Evolutionary conservation across 2,797 vertebrate species (phyloP).

Genomic region (Pantherophis alleghaniensis): DNA sequence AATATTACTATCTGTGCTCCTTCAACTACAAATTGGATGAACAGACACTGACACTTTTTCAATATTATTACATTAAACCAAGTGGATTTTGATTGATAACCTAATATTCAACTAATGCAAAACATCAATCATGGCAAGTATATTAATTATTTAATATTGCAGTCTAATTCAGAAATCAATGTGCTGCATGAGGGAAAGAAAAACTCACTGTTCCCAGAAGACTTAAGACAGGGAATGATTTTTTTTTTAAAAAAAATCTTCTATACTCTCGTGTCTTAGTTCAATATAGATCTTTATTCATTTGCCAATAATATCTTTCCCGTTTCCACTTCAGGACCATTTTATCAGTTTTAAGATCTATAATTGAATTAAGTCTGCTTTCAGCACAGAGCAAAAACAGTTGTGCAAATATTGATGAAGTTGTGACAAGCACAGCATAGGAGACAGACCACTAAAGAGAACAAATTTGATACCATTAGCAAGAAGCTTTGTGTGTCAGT

Average conservation of each 20-base stretch:
- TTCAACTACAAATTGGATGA: constrained; percentile 98
- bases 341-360: constrained; percentile 84
- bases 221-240: constrained; percentile 79
- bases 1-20: constrained; percentile 86
- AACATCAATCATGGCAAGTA: constrained; percentile 99
- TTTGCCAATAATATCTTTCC: constrained; percentile 88
- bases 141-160: constrained; percentile 99
- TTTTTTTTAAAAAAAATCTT: constrained; percentile 57
- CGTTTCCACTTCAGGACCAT: constrained; percentile 81
- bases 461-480: constrained; percentile 55
- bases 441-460: constrained; percentile 70
- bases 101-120: constrained; percentile 99
- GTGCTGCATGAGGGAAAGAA: constrained; percentile 80
- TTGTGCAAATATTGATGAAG: constrained; percentile 74
- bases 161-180: constrained; percentile 99
- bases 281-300: constrained; percentile 90
- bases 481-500: constrained; percentile 46
- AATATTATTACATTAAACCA: constrained; percentile 99
- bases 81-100: constrained; percentile 99
- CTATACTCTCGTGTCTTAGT: constrained; percentile 75
- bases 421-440: constrained; percentile 69
- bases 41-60: constrained; percentile 98
- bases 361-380: constrained; percentile 85
- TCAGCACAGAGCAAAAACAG: constrained; percentile 74
- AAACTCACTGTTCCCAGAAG: constrained; percentile 82